Base-by-base conservation (phyloP, 2,888 invertebrate genomes). In the Pandemis corylana region DNA sequence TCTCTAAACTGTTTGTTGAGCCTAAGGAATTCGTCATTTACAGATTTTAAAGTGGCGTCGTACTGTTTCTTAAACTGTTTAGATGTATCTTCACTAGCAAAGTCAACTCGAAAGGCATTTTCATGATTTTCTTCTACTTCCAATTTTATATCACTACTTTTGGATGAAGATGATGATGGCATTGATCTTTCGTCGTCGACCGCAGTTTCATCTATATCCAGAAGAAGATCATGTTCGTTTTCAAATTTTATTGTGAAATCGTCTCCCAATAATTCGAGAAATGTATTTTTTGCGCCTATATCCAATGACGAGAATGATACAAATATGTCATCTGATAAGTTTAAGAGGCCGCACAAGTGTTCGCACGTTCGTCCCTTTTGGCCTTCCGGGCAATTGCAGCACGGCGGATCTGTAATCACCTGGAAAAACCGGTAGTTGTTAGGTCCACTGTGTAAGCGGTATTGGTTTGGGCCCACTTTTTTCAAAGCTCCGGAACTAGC, bases 1-100 rank as follows among this genome's bases (percentile, higher is more conserved):
- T 78, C 78, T 49, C 78, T 84, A 74, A 86, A 85, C 28, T 80
- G 75, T n/a, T 76, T 81, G 63, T 82, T 85, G 5, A 86, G 67
- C 61, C 86, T 79, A 36, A 80, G 77, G 53, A 86, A 86, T 71
- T 86, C 86, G 36, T 78, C 78, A n/a, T 86, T 85, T 0, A 86
- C 42, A 5, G 73, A 76, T 62, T 76, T 82, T 7, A 86, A 68
- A 7, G 78, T 77, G 6, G 72, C 72, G 59, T 79, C 81, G 53
- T 82, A 83, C n/a, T 77, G 74, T 7, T 12, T 69, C 13, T 78
- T 80, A 36, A 76, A 72, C 15, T 76, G 10, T 63, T 9, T 15
- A 20, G 61, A 75, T 65, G 20, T 62, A 53, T 62, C 42, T 46
- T 70, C 71, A 13, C 9, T 49, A 10, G 44, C 51, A 13, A 51